Conservation (phyloP, 2,888 invertebrate genomes). For the Dolichopus griseipennis region DNA sequence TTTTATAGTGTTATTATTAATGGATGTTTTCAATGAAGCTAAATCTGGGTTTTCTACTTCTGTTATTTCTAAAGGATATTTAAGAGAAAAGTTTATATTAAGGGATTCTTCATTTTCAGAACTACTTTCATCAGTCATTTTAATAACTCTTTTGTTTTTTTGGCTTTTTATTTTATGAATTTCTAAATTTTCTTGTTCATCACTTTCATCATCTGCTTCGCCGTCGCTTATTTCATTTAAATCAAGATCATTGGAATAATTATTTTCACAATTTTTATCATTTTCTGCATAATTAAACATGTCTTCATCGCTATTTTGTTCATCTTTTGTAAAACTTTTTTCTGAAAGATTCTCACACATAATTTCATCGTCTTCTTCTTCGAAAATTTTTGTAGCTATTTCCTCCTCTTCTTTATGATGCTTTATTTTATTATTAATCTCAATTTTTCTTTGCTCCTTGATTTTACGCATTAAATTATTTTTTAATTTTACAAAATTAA, state of each 20-base stretch:
- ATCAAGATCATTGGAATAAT: slow-evolving; percentile 20
- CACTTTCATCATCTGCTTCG: slow-evolving; percentile 29
- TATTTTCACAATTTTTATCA: slow-evolving; percentile 23
- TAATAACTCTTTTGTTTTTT: slow-evolving; percentile 39
- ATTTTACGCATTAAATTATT: slow-evolving; percentile 64
- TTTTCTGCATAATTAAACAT: slow-evolving; percentile 46
- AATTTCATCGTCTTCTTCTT: slow-evolving; percentile 36
- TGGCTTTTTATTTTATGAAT: slow-evolving; percentile 24
- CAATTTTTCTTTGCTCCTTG: slow-evolving; percentile 57
- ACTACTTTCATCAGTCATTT: slow-evolving; percentile 35
- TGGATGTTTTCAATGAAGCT: slow-evolving; percentile 20
- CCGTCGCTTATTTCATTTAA: slow-evolving; percentile 30
- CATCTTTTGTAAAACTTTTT: background rate
- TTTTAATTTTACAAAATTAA: slow-evolving; percentile 59
- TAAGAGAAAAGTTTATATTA: slow-evolving; percentile 9
- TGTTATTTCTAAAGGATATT: slow-evolving; percentile 13
- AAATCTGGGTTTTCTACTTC: slow-evolving; percentile 30
- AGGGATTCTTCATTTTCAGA: slow-evolving; percentile 31
- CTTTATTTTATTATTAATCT: slow-evolving; percentile 50
- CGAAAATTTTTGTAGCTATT: slow-evolving; percentile 34
- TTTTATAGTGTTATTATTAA: slow-evolving; percentile 22
- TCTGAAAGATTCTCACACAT: slow-evolving; percentile 5
- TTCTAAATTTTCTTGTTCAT: slow-evolving; percentile 26
- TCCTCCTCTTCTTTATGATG: slow-evolving; percentile 40
- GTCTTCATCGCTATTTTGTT: slow-evolving; percentile 30